Evolutionary conservation across 2,113 vertebrate species (phyloP).

Genomic region (Riparia riparia): DNA sequence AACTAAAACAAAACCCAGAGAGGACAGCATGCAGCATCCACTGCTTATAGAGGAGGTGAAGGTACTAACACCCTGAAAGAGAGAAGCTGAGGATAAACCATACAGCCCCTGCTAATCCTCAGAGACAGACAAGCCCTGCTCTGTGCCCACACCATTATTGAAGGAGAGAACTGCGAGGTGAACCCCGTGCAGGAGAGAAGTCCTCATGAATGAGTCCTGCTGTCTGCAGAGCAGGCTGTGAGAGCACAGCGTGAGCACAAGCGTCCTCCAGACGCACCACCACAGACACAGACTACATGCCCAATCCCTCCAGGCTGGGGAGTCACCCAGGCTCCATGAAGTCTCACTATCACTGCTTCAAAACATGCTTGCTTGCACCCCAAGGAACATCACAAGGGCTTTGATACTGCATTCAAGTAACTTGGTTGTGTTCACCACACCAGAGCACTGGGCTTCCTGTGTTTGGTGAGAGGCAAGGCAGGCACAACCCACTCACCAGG

Average conservation of each 20-base stretch:
- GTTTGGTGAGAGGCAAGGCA: neutral
- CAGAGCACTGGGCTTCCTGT: neutral
- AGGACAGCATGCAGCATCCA: neutral
- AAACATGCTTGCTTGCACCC: conserved; percentile 51
- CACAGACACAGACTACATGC: conserved; percentile 22
- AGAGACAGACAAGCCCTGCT: neutral
- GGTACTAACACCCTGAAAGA: neutral
- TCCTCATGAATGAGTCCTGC: neutral
- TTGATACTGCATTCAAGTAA: conserved; percentile 39
- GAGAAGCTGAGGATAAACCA: neutral
- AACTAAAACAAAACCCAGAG: neutral
- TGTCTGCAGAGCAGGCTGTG: neutral
- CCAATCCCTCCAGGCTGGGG: conserved; percentile 58
- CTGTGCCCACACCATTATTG: neutral
- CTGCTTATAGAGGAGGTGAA: neutral
- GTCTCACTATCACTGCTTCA: conserved; percentile 60
- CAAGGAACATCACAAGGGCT: conserved; percentile 43
- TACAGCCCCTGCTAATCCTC: neutral
- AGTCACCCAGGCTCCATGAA: conserved; percentile 56
- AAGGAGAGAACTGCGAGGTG: neutral
- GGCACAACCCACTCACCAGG: neutral
- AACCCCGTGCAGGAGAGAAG: neutral
- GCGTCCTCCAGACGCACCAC: neutral
- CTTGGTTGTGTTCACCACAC: neutral
- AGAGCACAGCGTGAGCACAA: neutral